Evolutionary conservation across 1,140 invertebrate species (phyloP).

Genomic region (Bombyx mori): ASM3026992v2 NC_085109.1:4742001-4742500

Average conservation of each 20-base stretch:
- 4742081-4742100: slow-evolving; percentile 75
- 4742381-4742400: neutral
- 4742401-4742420: too few species aligned
- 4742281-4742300: slow-evolving; percentile 85
- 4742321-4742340: slow-evolving; percentile 76
- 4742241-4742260: slow-evolving; percentile 80
- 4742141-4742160: slow-evolving; percentile 81
- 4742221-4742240: slow-evolving; percentile 80
- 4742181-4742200: slow-evolving; percentile 81
- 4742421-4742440: slow-evolving; percentile 25
- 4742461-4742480: slow-evolving; percentile 53
- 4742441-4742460: slow-evolving; percentile 11
- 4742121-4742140: slow-evolving; percentile 83
- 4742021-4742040: slow-evolving; percentile 83
- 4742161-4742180: slow-evolving; percentile 77
- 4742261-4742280: slow-evolving; percentile 75
- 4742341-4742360: slow-evolving; percentile 74
- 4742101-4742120: slow-evolving; percentile 80
- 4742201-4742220: slow-evolving; percentile 73
- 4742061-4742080: slow-evolving; percentile 76
- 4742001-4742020: slow-evolving; percentile 81
- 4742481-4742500: slow-evolving; percentile 13
- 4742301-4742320: slow-evolving; percentile 85
- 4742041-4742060: slow-evolving; percentile 84
- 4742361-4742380: slow-evolving; percentile 40